Evolutionary conservation across 1,140 invertebrate genomes (phyloP), one percentile per base, ranked within the genome.

Genomic region (Drosophila watanabei): DNA sequence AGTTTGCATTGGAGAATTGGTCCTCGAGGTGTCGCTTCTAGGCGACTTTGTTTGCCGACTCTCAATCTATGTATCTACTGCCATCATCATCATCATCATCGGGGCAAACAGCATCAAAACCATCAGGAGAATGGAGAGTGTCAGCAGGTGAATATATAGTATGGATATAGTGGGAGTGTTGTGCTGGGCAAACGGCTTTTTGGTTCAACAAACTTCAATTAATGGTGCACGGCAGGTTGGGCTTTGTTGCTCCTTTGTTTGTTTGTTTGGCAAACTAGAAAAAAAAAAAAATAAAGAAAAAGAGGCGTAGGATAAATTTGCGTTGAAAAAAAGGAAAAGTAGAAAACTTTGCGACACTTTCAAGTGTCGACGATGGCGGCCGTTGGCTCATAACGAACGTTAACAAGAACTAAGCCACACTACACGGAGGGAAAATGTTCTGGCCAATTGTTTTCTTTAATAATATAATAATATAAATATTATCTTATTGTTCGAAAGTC

Each of bases 151-250:
- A 66, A 72, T 35, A 39, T 37, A 37, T 33, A 28, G 14, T 49
- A 39, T n/a, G 56, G 33, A 56, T 43, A 68, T 45, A 48, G 37
- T 39, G 33, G 43, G 24, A 0, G n/a, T 60, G 52, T 35, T 46
- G 49, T 43, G 62, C 70, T 61, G 41, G 41, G 83, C 75, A 86
- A 86, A 87, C 80, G 88, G 80, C 80, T 77, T 80, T 87, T 87
- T 87, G 84, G 84, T 87, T 87, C 84, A 87, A 87, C 84, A 88
- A 87, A 87, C 84, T 87, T 88, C 84, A 87, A 87, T 87, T 87
- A 88, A 87, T 88, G 83, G 81, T 64, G 58, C 70, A 83, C 66
- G 66, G 75, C 62, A 68, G 73, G 24, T 54, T 79, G 63, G 56
- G 83, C 70, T 71, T 86, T 82, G 82, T 82, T 78, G 83, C 66